phyloP scores from a whole-genome alignment of 2,888 invertebrate species.

The Oxytorus armatus region DNA sequence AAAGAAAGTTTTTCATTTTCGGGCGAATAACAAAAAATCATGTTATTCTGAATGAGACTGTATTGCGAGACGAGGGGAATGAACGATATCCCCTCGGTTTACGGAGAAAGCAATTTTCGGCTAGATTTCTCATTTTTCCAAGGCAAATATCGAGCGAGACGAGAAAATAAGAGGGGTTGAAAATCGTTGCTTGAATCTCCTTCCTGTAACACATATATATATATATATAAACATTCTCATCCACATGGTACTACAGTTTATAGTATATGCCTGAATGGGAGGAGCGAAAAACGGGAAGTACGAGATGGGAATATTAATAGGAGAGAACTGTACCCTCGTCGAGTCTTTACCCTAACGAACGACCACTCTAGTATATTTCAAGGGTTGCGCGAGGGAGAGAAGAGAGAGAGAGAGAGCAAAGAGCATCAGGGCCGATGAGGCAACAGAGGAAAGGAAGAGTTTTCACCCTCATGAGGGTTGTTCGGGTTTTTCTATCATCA shows the following conservation, averaged over 20 bases:
- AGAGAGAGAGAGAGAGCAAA: background rate
- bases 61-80: slow-evolving; percentile 1
- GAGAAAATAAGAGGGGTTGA: slow-evolving; percentile 20
- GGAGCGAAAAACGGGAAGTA: slow-evolving; percentile 29
- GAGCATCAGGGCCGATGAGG: slow-evolving; percentile 11
- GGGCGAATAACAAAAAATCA: background rate
- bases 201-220: slow-evolving; percentile 9
- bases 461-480: slow-evolving; percentile 1
- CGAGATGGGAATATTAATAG: slow-evolving; percentile 76
- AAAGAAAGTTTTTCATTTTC: too few species aligned
- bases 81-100: slow-evolving; percentile 11
- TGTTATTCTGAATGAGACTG: background rate
- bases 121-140: slow-evolving; percentile 45
- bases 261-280: slow-evolving; percentile 1
- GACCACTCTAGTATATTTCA: slow-evolving; percentile 58
- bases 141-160: slow-evolving; percentile 24
- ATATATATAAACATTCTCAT: slow-evolving; percentile 1
- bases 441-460: slow-evolving; percentile 14
- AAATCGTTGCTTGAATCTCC: slow-evolving; percentile 23
- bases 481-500: slow-evolving; percentile 10
- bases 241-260: slow-evolving; percentile 33
- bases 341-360: slow-evolving; percentile 70
- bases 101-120: slow-evolving; percentile 51
- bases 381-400: slow-evolving; percentile 6
- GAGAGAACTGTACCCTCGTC: slow-evolving; percentile 61